phyloP scores from a whole-genome alignment of 2,113 vertebrate genomes.

The Cichladusa arquata region DNA sequence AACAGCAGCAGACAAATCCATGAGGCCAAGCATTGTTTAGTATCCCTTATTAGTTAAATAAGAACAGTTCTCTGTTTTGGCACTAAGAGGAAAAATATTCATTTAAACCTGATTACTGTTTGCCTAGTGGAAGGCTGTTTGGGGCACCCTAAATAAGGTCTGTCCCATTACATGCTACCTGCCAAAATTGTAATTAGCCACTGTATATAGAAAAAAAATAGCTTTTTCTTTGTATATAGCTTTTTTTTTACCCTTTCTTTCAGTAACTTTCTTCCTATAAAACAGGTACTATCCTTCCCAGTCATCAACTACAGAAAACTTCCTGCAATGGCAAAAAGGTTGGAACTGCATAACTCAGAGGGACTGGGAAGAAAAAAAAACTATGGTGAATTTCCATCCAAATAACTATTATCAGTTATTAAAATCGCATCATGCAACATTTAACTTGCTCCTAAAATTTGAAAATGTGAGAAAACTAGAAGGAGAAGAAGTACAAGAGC shows the following conservation, averaged over 20 bases:
- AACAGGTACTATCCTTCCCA: conserved; percentile 23
- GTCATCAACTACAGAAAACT: neutral
- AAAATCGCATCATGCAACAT: neutral
- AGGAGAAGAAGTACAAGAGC: neutral
- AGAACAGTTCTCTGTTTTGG: conserved; percentile 5
- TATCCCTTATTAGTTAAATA: neutral
- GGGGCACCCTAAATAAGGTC: conserved; percentile 22
- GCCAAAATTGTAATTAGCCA: conserved; percentile 18
- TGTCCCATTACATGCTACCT: neutral
- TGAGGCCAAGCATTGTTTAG: neutral
- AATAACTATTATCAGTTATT: neutral
- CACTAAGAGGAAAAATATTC: conserved; percentile 4
- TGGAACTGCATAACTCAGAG: neutral
- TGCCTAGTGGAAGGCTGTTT: conserved; percentile 43
- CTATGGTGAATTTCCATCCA: neutral
- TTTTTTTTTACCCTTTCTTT: neutral
- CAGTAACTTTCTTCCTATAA: conserved; percentile 32
- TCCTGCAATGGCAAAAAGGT: neutral
- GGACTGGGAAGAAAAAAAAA: neutral
- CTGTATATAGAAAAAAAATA: neutral
- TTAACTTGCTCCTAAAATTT: neutral
- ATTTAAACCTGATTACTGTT: neutral
- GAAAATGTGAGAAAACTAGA: neutral
- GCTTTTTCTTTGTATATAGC: neutral
- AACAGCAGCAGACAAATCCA: neutral